These are phyloP conservation scores for Pipa parva DNA, from an alignment of 2,113 vertebrate genomes.

Conservation along the genomic window DNA sequence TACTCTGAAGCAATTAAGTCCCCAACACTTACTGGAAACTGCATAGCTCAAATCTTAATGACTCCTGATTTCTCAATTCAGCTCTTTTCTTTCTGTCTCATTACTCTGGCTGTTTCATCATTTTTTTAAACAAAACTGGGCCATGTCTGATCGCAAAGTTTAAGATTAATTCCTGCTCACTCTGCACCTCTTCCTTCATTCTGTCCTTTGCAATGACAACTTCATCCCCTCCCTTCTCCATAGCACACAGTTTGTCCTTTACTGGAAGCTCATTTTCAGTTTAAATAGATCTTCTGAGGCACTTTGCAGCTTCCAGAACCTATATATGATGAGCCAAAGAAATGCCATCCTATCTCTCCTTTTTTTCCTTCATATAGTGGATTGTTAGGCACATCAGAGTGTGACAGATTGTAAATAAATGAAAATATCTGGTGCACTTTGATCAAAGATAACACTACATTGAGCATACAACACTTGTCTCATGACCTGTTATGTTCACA, in stretches of 20 bases:
- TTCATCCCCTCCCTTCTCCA: constrained; percentile 22
- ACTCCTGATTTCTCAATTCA: constrained; percentile 30
- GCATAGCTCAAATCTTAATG: constrained; percentile 27
- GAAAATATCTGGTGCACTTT: no score
- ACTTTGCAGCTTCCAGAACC: not conserved
- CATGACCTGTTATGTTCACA: no score
- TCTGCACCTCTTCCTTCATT: constrained; percentile 34
- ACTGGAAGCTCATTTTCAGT: constrained; percentile 26
- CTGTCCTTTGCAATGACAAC: constrained; percentile 36
- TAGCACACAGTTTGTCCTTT: constrained; percentile 31
- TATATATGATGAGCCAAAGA: not conserved
- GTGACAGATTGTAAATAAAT: no score
- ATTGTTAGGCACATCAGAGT: no score
- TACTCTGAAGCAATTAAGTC: constrained; percentile 25
- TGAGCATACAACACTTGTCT: no score
- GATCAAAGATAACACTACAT: no score
- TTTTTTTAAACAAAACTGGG: constrained; percentile 39
- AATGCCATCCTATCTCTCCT: not conserved
- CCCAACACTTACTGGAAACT: constrained; percentile 36
- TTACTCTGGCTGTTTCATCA: constrained; percentile 18
- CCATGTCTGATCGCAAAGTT: constrained; percentile 33
- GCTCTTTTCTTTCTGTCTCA: constrained; percentile 26
- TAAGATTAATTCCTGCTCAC: constrained; percentile 42
- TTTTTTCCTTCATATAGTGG: not conserved
- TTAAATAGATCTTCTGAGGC: constrained; percentile 16